Percentiles rank a stretch among this genome's conserved stretches.
Evolutionary conservation across 2,888 invertebrate genomes (phyloP).

Genomic region (Caenorhabditis panamensis): DNA sequence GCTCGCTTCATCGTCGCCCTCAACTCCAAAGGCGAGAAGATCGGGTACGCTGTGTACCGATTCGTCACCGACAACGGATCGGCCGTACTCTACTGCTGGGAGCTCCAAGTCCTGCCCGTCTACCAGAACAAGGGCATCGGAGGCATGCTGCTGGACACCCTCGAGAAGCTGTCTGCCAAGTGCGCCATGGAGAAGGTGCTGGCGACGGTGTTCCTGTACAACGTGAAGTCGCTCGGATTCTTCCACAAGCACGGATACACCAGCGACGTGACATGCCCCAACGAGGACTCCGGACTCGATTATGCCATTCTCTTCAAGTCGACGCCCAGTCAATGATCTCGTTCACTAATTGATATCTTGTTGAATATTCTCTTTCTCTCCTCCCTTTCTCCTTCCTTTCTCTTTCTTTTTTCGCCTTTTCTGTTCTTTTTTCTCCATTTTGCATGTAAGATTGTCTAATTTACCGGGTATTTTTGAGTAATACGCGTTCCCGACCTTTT

Average conservation of each 20-base stretch:
- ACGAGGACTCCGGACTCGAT: constrained; percentile 64
- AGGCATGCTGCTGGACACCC: constrained; percentile 88
- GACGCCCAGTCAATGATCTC: constrained; percentile 1
- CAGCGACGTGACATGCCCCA: constrained; percentile 69
- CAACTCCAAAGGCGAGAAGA: constrained; percentile 81
- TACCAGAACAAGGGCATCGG: constrained; percentile 89
- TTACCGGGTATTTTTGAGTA: too few species aligned
- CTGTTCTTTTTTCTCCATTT: too few species aligned
- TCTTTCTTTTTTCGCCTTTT: too few species aligned
- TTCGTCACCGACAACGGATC: constrained; percentile 89
- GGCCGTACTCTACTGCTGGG: constrained; percentile 86
- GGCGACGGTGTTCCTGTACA: constrained; percentile 78
- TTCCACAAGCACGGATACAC: constrained; percentile 76
- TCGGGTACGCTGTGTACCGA: constrained; percentile 89
- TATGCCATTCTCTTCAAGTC: constrained; percentile 69
- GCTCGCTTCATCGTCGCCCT: constrained; percentile 80
- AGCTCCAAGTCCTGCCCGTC: constrained; percentile 88
- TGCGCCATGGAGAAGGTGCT: constrained; percentile 75
- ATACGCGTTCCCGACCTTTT: too few species aligned
- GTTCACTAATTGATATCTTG: neutral
- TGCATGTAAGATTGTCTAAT: too few species aligned
- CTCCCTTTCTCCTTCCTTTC: too few species aligned
- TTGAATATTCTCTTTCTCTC: neutral
- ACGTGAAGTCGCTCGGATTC: constrained; percentile 73
- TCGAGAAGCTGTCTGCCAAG: constrained; percentile 87